Evolutionary conservation across 2,797 vertebrate genomes (phyloP), one percentile per base, ranked within the genome.

Genomic region (Phrynocephalus guinanensis): DNA sequence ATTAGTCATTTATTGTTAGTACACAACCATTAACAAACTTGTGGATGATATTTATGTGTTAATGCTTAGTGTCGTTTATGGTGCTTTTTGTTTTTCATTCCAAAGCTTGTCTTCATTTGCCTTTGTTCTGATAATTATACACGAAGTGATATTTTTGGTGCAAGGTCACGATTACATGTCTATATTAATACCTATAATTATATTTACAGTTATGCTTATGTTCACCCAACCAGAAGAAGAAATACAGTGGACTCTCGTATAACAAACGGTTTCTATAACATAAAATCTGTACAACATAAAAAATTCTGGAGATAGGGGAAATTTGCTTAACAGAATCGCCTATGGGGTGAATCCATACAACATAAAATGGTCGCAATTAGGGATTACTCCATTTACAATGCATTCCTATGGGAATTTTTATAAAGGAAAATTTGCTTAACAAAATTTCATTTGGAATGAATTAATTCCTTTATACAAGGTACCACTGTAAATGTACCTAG

Each of bases 341-440:
- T 44, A 44, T 44, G 38, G 38, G 38, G 38, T 44, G 38, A 44
- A 44, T 44, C 38, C 38, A 5, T 44, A 44, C 38, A 44, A 44
- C 38, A 44, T 44, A 44, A 44, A 44, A 44, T 44, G 38, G 38
- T 5, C 3, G 5, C 38, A 5, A 44, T 44, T 44, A 44, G 38
- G 38, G 38, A 44, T 44, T 44, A 44, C 38, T 44, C 38, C 5
- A 44, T 44, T 44, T 44, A 2, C 38, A 44, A 44, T 44, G 38
- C 38, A 44, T 44, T 44, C 38, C 33, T 67, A 30, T 13, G 28
- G 28, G 7, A 71, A n/a, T 20, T 26, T 26, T 22, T 18, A 52
- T 50, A 10, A 0, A 0, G 0, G 72, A n/a, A 30, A 68, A 4
- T 5, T 50, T n/a, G 28, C 66, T 44, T 44, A 44, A 44, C 38